Base-by-base conservation (phyloP, 2,797 vertebrate species). In the Platalea minor region DNA sequence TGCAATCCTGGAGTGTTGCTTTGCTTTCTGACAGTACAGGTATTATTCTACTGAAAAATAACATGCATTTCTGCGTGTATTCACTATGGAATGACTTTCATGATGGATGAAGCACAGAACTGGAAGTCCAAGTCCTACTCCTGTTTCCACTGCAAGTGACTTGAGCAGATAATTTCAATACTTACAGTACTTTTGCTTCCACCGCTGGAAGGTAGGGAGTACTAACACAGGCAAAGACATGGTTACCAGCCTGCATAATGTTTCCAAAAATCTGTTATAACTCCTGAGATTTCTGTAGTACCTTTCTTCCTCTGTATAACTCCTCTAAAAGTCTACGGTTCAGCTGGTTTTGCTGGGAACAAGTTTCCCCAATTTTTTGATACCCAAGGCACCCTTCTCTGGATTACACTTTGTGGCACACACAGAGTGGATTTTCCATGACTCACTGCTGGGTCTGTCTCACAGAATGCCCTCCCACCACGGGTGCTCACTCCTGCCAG, bases 21-120 rank as follows among this genome's bases (percentile, higher is more conserved):
- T 79, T 65, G 11, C 64, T 59, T 79, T 92, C 33, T 50, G 41
- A 29, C 6, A 80, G 46, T 17, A 45, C 11, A 77, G 15, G 11
- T 45, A 23, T 33, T 60, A 46, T 37, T 83, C 48, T 61, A 18
- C 18, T 45, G 50, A 84, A 80, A 69, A 85, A 35, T 17, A 73
- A 43, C 16, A 10, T 0, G 1, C 0, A 2, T 24, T 79, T 46
- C 59, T 28, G 5, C 1, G 1, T 29, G 39, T 53, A 17, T 20
- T 79, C 59, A 43, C 59, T 56, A 9, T 11, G 18, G 33, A 79
- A 63, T 64, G 11, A 63, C 31, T 59, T 54, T 23, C 35, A 26
- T 15, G 12, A 54, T 7, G 26, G 61, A 73, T n/a, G 7, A 74
- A 77, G 45, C 29, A 80, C 13, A 51, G 56, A 73, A 77, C 23